Percentiles rank a stretch among this genome's conserved stretches.
Evolutionary conservation across 2,113 vertebrate species (phyloP).

Genomic region (Eubucco bourcierii): DNA sequence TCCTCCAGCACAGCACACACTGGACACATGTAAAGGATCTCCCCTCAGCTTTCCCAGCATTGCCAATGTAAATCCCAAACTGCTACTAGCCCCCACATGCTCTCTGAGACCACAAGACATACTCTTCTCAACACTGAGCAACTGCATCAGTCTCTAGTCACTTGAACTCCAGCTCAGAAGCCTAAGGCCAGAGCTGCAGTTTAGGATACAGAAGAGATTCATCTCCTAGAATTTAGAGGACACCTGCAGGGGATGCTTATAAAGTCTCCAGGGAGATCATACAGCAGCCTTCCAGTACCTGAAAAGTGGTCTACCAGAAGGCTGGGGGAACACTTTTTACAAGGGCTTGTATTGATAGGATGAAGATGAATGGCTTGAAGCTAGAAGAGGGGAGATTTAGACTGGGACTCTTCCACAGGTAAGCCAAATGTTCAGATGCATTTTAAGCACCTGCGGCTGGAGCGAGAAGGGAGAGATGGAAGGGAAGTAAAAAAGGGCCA

Average conservation of each 20-base stretch:
- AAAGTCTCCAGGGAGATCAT: no score
- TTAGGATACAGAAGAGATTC: not conserved
- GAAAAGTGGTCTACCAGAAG: no score
- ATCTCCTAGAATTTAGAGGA: not conserved
- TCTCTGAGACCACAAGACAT: not conserved
- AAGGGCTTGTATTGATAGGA: no score
- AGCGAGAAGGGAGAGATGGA: not conserved
- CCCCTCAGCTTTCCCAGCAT: not conserved
- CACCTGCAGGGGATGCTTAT: no score
- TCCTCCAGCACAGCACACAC: not conserved
- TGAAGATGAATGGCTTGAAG: no score
- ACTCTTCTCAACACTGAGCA: not conserved
- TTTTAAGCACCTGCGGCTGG: not conserved
- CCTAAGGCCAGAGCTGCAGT: not conserved
- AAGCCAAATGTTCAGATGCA: not conserved
- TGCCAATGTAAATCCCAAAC: not conserved
- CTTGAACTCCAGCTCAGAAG: not conserved
- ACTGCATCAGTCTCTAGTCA: fast-evolving
- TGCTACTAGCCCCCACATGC: not conserved
- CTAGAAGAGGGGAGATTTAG: no score
- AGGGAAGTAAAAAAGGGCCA: not conserved
- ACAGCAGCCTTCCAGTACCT: no score
- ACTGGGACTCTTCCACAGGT: not conserved
- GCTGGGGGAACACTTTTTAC: no score
- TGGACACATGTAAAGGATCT: not conserved